Evolutionary conservation across 2,113 vertebrate species (phyloP), one percentile per base, ranked within the genome.

Genomic region (Pontoporia blainvillei): DNA sequence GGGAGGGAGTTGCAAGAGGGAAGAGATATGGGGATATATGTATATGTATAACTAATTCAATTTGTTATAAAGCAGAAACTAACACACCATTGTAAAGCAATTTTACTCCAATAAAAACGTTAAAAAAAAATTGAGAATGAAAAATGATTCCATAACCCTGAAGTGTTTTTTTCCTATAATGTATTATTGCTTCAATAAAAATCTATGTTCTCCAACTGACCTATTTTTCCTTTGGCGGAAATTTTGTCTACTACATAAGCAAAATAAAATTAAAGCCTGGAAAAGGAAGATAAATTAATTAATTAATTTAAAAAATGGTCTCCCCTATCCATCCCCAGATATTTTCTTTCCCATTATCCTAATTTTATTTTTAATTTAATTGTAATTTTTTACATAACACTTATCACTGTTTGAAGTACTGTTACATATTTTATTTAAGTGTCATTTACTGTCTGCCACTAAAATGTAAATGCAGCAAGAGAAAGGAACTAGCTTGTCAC

Each of bases 151-250:
- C 23, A 84, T 86, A 95, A 91, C 62, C 8, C 13, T 64, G 36
- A 78, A 87, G 36, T 2, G 18, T 79, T 88, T 82, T 52, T 76
- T 69, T 72, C 29, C 66, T 96, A 90, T 94, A 73, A 62, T 76
- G 3, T 86, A 29, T 96, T 91, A 96, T 90, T 96, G 49, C 72
- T 95, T 97, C 96, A 93, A 95, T 94, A 96, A 96, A 97, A 95
- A 82, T 57, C 36, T 92, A 13, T 94, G 34, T 94, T 96, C 57
- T 91, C 49, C 64, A 89, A 39, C 39, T 94, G 62, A 89, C 86
- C 93, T 92, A 73, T 73, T 94, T 96, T 94, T 76, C 12, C 21
- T 91, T 88, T 89, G 39, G 29, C 66, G 10, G 41, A 91, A 5
- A 76, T 83, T 95, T 90, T 96, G 83, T 34, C 20, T 66, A 89